Conservation (phyloP, 2,113 vertebrate species). For the Rattus rattus region DNA sequence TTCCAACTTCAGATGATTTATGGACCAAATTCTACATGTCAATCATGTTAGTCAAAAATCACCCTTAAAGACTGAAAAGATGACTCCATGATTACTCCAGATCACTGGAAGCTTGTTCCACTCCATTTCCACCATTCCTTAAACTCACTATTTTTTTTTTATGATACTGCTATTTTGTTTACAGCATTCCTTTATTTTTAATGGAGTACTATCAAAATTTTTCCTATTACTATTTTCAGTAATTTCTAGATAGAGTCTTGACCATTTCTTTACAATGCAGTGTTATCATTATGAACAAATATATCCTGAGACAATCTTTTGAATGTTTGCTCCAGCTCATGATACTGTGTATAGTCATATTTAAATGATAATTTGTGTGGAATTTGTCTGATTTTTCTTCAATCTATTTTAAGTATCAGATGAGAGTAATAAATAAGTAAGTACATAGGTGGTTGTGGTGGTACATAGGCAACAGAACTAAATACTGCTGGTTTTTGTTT, state of each 20-base stretch:
- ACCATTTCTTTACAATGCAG: not conserved
- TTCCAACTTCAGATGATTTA: slow-evolving; percentile 1
- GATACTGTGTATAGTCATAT: not conserved
- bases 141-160: not conserved
- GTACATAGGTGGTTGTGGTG: not conserved
- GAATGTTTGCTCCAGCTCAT: not conserved
- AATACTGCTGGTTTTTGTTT: not conserved
- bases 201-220: not conserved
- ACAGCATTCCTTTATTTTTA: not conserved
- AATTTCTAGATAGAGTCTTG: not conserved
- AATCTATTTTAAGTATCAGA: not conserved
- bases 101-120: not conserved
- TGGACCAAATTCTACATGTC: not conserved
- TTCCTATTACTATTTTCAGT: not conserved
- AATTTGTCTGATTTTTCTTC: not conserved
- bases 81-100: not conserved
- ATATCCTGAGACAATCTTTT: not conserved
- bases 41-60: slow-evolving; percentile 11
- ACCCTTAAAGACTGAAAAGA: slow-evolving; percentile 27
- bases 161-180: not conserved
- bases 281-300: not conserved
- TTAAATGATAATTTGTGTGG: not conserved
- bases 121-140: slow-evolving; percentile 9
- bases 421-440: not conserved
- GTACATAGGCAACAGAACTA: not conserved